Evolutionary conservation across 1,140 invertebrate species (phyloP).

Genomic region (Psix sp.): DNA sequence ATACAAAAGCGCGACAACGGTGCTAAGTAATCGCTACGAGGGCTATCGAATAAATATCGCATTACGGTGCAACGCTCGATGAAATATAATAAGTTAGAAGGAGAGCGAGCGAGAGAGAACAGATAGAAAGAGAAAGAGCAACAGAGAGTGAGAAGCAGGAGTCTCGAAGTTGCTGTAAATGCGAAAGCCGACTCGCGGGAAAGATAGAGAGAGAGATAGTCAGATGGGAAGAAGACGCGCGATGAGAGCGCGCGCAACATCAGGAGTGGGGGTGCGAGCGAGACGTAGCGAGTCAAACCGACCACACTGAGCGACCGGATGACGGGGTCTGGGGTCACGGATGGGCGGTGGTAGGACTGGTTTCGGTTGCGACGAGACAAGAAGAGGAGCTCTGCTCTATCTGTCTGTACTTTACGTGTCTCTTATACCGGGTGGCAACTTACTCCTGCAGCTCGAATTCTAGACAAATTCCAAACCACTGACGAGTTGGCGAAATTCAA

Average conservation of each 20-base stretch:
- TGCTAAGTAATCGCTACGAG: constrained; percentile 55
- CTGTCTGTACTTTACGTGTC: constrained; percentile 64
- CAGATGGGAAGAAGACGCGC: constrained; percentile 7
- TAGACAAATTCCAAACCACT: background rate
- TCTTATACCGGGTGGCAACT: constrained; percentile 66
- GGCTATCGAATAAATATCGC: constrained; percentile 59
- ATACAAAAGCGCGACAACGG: constrained; percentile 42
- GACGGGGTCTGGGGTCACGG: constrained; percentile 74
- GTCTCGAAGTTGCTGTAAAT: constrained; percentile 29
- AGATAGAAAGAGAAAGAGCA: constrained; percentile 11
- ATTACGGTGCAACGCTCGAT: constrained; percentile 56
- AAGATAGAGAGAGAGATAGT: constrained; percentile 4
- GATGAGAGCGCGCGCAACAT: background rate
- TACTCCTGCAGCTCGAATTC: constrained; percentile 9
- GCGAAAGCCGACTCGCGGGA: constrained; percentile 20
- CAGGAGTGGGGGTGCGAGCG: background rate
- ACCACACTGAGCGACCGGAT: constrained; percentile 63
- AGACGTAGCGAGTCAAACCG: constrained; percentile 45
- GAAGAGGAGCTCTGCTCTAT: constrained; percentile 66
- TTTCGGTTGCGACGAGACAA: constrained; percentile 70
- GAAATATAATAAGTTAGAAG: constrained; percentile 57
- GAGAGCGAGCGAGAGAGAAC: constrained; percentile 16
- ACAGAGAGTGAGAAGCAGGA: constrained; percentile 12
- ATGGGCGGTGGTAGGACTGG: constrained; percentile 74
- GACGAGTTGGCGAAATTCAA: background rate